Evolutionary conservation across 2,113 vertebrate species (phyloP).

Genomic region (Nycticryphes semicollaris): DNA sequence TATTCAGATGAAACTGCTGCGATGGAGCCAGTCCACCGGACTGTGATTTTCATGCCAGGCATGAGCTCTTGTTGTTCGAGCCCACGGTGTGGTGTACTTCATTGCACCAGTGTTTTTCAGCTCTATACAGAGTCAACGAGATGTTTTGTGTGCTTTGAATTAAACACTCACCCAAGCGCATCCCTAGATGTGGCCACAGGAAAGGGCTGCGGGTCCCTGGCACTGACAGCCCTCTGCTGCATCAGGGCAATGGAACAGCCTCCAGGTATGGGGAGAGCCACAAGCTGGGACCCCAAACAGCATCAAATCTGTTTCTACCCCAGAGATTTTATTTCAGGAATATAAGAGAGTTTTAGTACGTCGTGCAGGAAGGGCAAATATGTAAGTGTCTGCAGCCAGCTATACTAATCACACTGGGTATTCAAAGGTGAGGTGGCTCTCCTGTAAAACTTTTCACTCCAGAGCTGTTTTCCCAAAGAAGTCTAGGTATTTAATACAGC

Average conservation of each 20-base stretch:
- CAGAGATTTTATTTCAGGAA: background rate
- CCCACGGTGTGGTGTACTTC: background rate
- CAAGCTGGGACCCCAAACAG: background rate
- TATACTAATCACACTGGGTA: too few species aligned
- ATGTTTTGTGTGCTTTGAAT: background rate
- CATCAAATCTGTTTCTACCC: background rate
- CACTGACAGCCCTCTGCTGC: background rate
- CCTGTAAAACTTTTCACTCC: background rate
- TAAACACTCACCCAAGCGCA: background rate
- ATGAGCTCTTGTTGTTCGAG: background rate
- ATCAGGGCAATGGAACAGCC: accelerated
- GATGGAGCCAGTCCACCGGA: background rate
- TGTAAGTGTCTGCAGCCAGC: background rate
- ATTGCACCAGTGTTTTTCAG: background rate
- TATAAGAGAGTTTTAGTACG: background rate
- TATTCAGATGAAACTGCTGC: background rate
- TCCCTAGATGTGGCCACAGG: background rate
- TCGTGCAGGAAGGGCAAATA: background rate
- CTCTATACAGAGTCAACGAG: background rate
- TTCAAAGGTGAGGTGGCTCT: background rate
- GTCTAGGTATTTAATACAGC: background rate
- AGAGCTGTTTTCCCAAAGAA: background rate
- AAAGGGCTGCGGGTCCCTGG: background rate
- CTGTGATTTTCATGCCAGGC: background rate
- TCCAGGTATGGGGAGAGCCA: accelerated